phyloP scores from a whole-genome alignment of 2,888 invertebrate species.

The Drosophila kuntzei region DNA sequence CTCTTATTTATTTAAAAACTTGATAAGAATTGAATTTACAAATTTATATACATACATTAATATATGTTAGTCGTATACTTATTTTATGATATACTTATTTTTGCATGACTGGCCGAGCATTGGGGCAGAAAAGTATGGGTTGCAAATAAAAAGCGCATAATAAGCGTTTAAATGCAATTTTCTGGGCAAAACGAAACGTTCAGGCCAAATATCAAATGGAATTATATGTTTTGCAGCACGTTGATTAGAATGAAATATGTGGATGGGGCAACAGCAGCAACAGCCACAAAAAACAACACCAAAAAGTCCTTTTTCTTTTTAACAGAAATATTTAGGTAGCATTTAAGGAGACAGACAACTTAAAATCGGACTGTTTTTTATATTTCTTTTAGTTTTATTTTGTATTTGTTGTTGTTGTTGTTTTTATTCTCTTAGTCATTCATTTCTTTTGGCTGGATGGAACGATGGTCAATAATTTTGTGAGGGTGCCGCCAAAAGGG shows the following conservation, averaged over 20 bases:
- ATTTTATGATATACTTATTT: constrained; percentile 24
- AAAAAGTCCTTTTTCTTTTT: constrained; percentile 69
- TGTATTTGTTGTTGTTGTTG: constrained; percentile 16
- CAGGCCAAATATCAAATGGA: constrained; percentile 73
- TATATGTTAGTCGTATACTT: neutral
- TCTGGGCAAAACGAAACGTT: constrained; percentile 69
- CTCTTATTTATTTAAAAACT: no score
- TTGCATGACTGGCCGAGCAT: constrained; percentile 69
- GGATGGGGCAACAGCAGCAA: constrained; percentile 22
- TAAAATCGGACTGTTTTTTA: constrained; percentile 55
- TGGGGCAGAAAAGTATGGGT: constrained; percentile 76
- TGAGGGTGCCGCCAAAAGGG: constrained; percentile 83
- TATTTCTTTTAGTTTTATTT: constrained; percentile 26
- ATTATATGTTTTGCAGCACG: constrained; percentile 77
- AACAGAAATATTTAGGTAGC: constrained; percentile 79
- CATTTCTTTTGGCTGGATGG: constrained; percentile 55
- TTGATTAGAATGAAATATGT: constrained; percentile 81
- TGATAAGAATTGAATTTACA: no score
- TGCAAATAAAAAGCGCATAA: constrained; percentile 83
- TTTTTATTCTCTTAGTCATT: constrained; percentile 29
- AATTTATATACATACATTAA: neutral
- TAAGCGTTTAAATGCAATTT: constrained; percentile 84
- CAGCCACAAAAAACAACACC: constrained; percentile 33
- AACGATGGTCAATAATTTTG: constrained; percentile 83
- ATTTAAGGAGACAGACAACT: constrained; percentile 75